phyloP scores from a whole-genome alignment of 2,113 vertebrate species.

The mouse (Mus musculus) region GRCm39 chr16:57498001-57498500 shows the following conservation, averaged over 20 bases:
- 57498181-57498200: conserved; percentile 78
- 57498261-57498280: conserved; percentile 71
- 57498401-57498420: conserved; percentile 70
- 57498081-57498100: conserved; percentile 68
- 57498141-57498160: conserved; percentile 76
- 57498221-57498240: conserved; percentile 83
- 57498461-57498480: conserved; percentile 25
- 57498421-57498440: conserved; percentile 72
- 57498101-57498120: conserved; percentile 67
- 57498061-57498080: conserved; percentile 70
- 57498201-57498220: conserved; percentile 72
- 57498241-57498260: conserved; percentile 77
- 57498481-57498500: background rate
- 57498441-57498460: conserved; percentile 60
- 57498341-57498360: conserved; percentile 67
- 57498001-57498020: conserved; percentile 45
- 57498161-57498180: conserved; percentile 70
- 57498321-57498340: conserved; percentile 73
- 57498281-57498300: conserved; percentile 72
- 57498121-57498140: conserved; percentile 72
- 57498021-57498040: conserved; percentile 67
- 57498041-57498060: conserved; percentile 67
- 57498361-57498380: conserved; percentile 77
- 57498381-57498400: conserved; percentile 76
- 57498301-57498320: conserved; percentile 77